A percentile compares a stretch with the other conserved stretches of the same genome.
These are phyloP conservation scores for Australoheros scitulus DNA, from an alignment of 2,113 vertebrate genomes.

Conservation along the genomic window DNA sequence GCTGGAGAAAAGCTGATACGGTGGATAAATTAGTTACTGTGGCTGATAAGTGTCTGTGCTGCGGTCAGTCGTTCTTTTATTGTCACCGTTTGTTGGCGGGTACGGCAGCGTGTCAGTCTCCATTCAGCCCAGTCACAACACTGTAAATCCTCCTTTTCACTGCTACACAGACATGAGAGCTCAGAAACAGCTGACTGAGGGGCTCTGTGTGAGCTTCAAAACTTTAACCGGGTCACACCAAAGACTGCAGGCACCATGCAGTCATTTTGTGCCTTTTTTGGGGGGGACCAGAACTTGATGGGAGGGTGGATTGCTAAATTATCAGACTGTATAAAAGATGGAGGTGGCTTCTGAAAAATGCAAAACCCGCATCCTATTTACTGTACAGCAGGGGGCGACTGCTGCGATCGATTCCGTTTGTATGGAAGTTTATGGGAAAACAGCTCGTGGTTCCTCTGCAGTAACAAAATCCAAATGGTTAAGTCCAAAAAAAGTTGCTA, in stretches of 20 bases:
- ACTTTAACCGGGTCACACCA: background rate
- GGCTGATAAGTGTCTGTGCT: background rate
- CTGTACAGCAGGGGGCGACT: background rate
- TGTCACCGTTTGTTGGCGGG: background rate
- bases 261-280: background rate
- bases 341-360: background rate
- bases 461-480: too few relatives aligned
- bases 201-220: background rate
- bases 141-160: conserved; percentile 53
- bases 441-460: background rate
- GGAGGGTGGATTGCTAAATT: background rate
- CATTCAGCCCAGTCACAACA: conserved; percentile 8
- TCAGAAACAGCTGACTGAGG: conserved; percentile 46
- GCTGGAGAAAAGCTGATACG: background rate
- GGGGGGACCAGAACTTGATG: background rate
- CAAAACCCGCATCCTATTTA: too few relatives aligned
- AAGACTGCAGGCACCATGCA: background rate
- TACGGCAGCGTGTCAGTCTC: conserved; percentile 28
- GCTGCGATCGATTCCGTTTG: background rate
- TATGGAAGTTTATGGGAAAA: background rate
- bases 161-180: background rate
- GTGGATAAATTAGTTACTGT: background rate
- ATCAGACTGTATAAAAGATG: too few relatives aligned
- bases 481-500: too few relatives aligned
- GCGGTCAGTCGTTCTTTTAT: conserved; percentile 1